Evolutionary conservation across 2,113 vertebrate species (phyloP), one percentile per base, ranked within the genome.

Genomic region (Diadophis punctatus): DNA sequence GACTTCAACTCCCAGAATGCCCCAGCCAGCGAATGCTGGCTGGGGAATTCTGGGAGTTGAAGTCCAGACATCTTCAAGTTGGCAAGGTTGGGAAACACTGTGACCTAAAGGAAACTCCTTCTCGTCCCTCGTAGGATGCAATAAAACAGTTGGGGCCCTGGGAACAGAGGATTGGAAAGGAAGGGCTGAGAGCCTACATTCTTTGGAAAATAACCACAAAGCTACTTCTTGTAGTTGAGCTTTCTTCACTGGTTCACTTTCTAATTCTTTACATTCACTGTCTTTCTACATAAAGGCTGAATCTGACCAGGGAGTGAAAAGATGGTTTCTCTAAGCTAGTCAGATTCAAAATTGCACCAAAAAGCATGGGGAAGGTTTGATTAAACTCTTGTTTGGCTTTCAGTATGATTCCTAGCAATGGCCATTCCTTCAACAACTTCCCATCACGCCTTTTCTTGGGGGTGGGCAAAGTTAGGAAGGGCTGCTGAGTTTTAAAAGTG

Each of bases 401-500:
- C 95, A 96, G 95, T 95, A 94, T 94, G 96, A 96, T 68, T 93
- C 95, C 92, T 93, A 94, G n/a, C 90, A 90, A 18, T 94, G 95
- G n/a, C 92, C 93, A 87, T 93, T 94, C 95, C 93, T 95, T 91
- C 91, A 51, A 92, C 49, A 89, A 91, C 90, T 93, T 95, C 95
- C 86, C 93, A 43, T 94, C 93, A 53, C 68, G 93, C 90, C 46
- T 92, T 96, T 10, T 39, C 0, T 22, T 49, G 94, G 23, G 90
- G 95, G 88, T 87, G 88, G 34, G 93, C 86, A 91, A 93, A 74
- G 94, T 91, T 80, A 91, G 53, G 90, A 89, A 87, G 91, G 91
- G 91, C 95, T 93, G 90, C 95, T 95, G 95, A 95, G 91, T 94
- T 97, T 97, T 94, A 95, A 96, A 96, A 96, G 96, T 88, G 60